Base-by-base conservation (phyloP, 1,140 invertebrate species). In the Solen grandis region DNA sequence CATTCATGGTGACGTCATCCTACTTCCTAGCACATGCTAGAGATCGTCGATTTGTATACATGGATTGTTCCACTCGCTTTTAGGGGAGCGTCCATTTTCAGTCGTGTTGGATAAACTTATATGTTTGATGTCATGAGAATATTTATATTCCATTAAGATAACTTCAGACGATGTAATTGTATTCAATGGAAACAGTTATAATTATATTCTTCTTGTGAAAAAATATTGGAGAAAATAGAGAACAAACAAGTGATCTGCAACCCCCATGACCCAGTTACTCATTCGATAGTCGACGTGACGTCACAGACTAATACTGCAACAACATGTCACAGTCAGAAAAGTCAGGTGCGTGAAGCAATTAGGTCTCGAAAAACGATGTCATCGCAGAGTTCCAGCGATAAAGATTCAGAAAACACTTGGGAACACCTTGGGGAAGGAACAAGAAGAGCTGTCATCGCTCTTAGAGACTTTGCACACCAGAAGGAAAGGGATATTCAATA, bases 231-330 rank as follows among this genome's bases (percentile, higher is more conserved):
- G 19, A 10, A 10, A 19, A 46, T 10, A 10, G 41, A 19, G 8
- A 46, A 19, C 41, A 8, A 46, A 46, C 8, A 10, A 10, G 19
- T 46, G 41, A 8, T 10, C 8, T 46, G 19, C 41, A 46, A 46
- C 19, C 41, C 41, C 41, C 8, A 10, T 46, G 41, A 46, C 41
- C 41, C 19, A 46, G 41, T 46, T 46, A 19, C 8, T 19, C 19
- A 19, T 46, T 8, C 19, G 19, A 10, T 46, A 19, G 41, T 46
- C 41, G 41, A 46, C 19, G 29, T 78, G 75, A 78, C 75, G 75
- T 78, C 75, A 78, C 63, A 60, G 75, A 46, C 75, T 50, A 68
- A 77, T 69, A 78, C 75, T 69, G 75, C 63, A 78, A 78, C 75
- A 78, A 78, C 75, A 78, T 78, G 75, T 78, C 75, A 76, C 50